A percentile compares a stretch with the other conserved stretches of the same genome.
Evolutionary conservation across 2,888 invertebrate genomes (phyloP).

Genomic region (Agonopterix alstromeriana): DNA sequence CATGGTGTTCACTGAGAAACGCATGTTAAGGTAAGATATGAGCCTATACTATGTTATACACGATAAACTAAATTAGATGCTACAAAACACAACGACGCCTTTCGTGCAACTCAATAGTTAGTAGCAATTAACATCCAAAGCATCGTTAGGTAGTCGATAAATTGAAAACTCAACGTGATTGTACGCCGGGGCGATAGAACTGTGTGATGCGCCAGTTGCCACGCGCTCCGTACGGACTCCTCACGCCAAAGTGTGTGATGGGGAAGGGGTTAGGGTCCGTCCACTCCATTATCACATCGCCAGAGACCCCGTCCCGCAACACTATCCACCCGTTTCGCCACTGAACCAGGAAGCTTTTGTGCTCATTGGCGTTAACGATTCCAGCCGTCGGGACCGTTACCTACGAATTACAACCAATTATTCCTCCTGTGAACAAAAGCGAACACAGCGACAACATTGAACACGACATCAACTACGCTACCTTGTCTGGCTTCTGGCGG

Average conservation of each 20-base stretch:
- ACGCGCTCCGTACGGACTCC: conserved; percentile 80
- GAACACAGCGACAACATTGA: conserved; percentile 17
- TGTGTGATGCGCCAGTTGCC: conserved; percentile 78
- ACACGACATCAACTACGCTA: conserved; percentile 41
- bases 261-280: conserved; percentile 77
- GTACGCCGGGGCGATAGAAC: conserved; percentile 35
- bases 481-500: conserved; percentile 80
- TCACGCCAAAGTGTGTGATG: conserved; percentile 78
- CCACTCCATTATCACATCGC: conserved; percentile 77
- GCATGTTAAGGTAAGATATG: no score
- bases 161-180: conserved; percentile 56
- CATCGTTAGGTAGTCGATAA: conserved; percentile 26
- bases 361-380: conserved; percentile 73
- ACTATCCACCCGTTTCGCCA: conserved; percentile 75
- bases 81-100: neutral
- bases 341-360: conserved; percentile 73
- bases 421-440: conserved; percentile 12
- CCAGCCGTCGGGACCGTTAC: conserved; percentile 76
- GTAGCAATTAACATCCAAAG: conserved; percentile 52
- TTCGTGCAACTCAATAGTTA: conserved; percentile 13
- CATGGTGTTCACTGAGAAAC: no score
- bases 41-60: no score
- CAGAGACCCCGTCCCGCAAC: conserved; percentile 65
- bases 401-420: conserved; percentile 48
- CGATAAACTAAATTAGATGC: neutral